Percentiles rank a stretch among this genome's conserved stretches.
These are phyloP conservation scores for Metridium senile DNA, from an alignment of 92 coral and sea anemone species.

Conservation along the genomic window DNA sequence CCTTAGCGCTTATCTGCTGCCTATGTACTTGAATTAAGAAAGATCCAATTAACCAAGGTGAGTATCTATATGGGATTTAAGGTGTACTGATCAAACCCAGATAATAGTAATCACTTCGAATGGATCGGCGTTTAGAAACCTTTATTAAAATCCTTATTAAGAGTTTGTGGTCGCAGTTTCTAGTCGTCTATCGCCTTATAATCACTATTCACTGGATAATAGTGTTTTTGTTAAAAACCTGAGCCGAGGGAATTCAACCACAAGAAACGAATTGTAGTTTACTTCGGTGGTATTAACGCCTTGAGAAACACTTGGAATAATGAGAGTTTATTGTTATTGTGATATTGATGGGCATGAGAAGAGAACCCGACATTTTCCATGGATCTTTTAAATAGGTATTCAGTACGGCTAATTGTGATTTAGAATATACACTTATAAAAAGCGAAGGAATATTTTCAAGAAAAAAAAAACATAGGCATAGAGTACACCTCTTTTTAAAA, in stretches of 20 bases:
- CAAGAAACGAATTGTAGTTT: not conserved
- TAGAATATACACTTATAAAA: no score
- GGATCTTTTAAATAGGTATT: no score
- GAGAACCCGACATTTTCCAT: no score
- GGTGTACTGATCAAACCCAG: slow-evolving; percentile 38
- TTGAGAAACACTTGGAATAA: not conserved
- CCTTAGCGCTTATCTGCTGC: slow-evolving; percentile 6
- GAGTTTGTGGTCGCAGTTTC: slow-evolving; percentile 14
- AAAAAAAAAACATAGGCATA: no score
- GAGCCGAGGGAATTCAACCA: not conserved
- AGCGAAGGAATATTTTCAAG: no score
- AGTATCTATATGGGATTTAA: slow-evolving; percentile 14
- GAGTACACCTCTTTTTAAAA: no score
- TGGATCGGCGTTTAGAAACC: not conserved
- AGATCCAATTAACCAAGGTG: slow-evolving; percentile 40
- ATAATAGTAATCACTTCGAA: slow-evolving; percentile 10
- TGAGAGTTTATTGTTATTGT: no score
- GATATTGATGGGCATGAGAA: no score
- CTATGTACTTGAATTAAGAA: slow-evolving; percentile 29
- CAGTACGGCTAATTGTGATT: no score
- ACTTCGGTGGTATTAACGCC: not conserved
- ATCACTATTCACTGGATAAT: slow-evolving; percentile 1
- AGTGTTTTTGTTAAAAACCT: slow-evolving; percentile 5
- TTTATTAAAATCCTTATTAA: slow-evolving; percentile 30
- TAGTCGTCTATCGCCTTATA: slow-evolving; percentile 3